These are phyloP conservation scores for mouse (Mus musculus) DNA, from an alignment of 2,113 vertebrate species.

Conservation along the genomic window DNA sequence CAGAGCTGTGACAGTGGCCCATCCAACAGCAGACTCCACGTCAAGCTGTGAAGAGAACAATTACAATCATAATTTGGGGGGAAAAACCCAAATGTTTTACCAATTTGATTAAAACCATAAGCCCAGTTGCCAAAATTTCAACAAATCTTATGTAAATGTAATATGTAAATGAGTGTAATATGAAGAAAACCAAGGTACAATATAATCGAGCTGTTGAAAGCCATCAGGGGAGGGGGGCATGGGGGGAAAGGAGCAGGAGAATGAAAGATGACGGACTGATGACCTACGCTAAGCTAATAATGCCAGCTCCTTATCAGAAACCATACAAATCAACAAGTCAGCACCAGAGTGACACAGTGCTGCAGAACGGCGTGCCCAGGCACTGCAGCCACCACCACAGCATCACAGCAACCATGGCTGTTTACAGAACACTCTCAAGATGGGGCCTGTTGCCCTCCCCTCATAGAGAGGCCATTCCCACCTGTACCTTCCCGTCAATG, in stretches of 20 bases:
- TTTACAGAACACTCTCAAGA: not conserved
- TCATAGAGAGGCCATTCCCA: not conserved
- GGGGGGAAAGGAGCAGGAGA: not conserved
- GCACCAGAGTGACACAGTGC: not conserved
- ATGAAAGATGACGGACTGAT: not conserved
- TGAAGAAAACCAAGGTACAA: not conserved
- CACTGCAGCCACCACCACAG: not conserved
- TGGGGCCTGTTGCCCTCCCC: not conserved
- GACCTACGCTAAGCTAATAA: not conserved
- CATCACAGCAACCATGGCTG: not conserved
- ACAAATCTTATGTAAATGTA: not conserved
- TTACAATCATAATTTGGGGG: not conserved
- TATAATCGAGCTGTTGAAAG: not conserved
- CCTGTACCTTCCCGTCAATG: not conserved
- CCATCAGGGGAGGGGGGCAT: not conserved
- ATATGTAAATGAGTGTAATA: not conserved
- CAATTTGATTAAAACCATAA: slow-evolving; percentile 31
- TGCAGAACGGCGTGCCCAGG: not conserved
- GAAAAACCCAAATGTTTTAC: not conserved
- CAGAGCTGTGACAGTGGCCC: not conserved
- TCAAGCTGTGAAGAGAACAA: not conserved
- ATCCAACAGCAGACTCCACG: not conserved
- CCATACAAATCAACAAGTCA: not conserved
- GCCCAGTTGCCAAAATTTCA: not conserved
- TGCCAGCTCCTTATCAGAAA: slow-evolving; percentile 31